Evolutionary conservation across 1,140 invertebrate species (phyloP).

Genomic region (Panonychus citri): DNA sequence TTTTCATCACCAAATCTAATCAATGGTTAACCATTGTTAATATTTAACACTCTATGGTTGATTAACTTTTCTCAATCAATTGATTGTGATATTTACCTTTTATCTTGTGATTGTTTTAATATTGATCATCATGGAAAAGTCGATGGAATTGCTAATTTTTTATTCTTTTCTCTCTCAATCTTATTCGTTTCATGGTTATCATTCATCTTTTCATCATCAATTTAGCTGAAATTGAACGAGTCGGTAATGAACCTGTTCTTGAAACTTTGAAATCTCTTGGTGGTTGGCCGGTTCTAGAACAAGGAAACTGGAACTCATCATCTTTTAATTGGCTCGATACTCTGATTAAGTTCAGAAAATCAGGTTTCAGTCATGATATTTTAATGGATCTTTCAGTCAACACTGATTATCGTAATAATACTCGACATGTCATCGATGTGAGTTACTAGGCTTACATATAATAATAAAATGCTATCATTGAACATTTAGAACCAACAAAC

Average conservation of each 20-base stretch:
- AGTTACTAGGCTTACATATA: too few species aligned
- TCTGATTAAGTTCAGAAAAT: slow-evolving; percentile 48
- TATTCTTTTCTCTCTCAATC: too few species aligned
- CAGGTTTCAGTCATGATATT: slow-evolving; percentile 68
- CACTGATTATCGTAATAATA: slow-evolving; percentile 61
- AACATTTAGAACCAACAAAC: too few species aligned
- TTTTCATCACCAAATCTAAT: too few species aligned
- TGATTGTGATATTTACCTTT: neutral
- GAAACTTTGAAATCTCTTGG: slow-evolving; percentile 46
- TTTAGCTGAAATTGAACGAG: slow-evolving; percentile 14
- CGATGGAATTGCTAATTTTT: too few species aligned
- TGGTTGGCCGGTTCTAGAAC: slow-evolving; percentile 68
- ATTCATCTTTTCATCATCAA: neutral
- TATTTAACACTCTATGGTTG: too few species aligned
- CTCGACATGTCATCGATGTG: slow-evolving; percentile 53
- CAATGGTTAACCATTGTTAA: too few species aligned
- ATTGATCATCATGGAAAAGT: too few species aligned
- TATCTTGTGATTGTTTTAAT: neutral
- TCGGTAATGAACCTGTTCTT: slow-evolving; percentile 31
- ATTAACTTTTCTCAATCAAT: slow-evolving; percentile 6
- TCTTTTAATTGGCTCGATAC: slow-evolving; percentile 54
- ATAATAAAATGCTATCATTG: neutral
- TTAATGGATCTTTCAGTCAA: slow-evolving; percentile 75
- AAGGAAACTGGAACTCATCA: slow-evolving; percentile 36
- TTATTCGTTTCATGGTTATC: neutral